These are phyloP conservation scores for Psylliodes chrysocephalus DNA, from an alignment of 2,888 invertebrate genomes.

Conservation along the genomic window DNA sequence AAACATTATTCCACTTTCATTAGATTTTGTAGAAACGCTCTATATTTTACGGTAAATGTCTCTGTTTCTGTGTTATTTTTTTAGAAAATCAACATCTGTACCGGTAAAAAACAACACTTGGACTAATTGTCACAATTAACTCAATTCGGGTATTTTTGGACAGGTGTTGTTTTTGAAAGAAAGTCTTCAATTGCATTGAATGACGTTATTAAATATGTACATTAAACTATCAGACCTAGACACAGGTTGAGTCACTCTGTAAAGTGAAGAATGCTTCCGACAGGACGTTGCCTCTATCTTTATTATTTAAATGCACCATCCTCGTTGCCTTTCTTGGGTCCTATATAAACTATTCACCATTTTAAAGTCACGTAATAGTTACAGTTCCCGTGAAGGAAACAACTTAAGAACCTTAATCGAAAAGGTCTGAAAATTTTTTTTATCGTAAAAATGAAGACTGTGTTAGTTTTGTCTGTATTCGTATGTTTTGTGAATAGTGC, in stretches of 20 bases:
- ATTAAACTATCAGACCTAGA: too few relatives aligned
- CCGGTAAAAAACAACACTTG: too few relatives aligned
- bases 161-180: too few relatives aligned
- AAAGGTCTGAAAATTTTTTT: not conserved
- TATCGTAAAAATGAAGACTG: slow-evolving; percentile 50
- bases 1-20: too few relatives aligned
- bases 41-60: too few relatives aligned
- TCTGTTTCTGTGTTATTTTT: too few relatives aligned
- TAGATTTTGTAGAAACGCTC: too few relatives aligned
- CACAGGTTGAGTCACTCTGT: slow-evolving; percentile 30
- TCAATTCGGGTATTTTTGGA: too few relatives aligned
- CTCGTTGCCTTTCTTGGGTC: slow-evolving; percentile 41
- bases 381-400: slow-evolving; percentile 26
- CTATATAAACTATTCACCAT: slow-evolving; percentile 54
- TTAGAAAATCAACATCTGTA: too few relatives aligned
- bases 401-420: not conserved
- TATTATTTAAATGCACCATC: slow-evolving; percentile 36
- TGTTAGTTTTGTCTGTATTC: slow-evolving; percentile 52
- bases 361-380: slow-evolving; percentile 48
- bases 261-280: slow-evolving; percentile 39
- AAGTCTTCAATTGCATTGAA: too few relatives aligned
- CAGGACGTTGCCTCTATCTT: slow-evolving; percentile 43
- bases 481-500: slow-evolving; percentile 56
- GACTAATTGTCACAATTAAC: too few relatives aligned
- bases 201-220: too few relatives aligned